These are phyloP conservation scores for Drosophila equinoxialis DNA, from an alignment of 1,140 invertebrate species.

Conservation along the genomic window DNA sequence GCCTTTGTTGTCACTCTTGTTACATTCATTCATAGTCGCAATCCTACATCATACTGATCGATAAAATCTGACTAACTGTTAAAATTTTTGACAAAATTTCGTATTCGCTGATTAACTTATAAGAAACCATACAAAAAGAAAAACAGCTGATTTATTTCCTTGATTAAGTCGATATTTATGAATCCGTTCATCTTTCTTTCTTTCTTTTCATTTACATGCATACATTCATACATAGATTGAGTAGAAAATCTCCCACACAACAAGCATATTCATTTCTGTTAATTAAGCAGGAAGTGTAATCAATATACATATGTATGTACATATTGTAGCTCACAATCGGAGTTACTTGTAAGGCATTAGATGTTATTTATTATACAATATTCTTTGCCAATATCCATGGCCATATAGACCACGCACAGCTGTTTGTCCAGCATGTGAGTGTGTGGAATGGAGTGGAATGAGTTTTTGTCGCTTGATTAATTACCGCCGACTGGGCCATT, in stretches of 20 bases:
- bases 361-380: constrained; percentile 36
- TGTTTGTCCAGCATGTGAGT: constrained; percentile 22
- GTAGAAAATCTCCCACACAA: no score
- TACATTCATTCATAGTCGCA: no score
- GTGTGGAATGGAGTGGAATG: background rate
- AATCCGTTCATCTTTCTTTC: no score
- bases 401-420: constrained; percentile 65
- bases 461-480: constrained; percentile 46
- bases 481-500: constrained; percentile 51
- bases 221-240: no score
- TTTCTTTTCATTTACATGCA: no score
- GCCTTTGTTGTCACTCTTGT: background rate
- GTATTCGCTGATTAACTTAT: no score
- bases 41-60: no score
- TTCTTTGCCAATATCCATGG: constrained; percentile 28
- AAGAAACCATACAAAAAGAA: no score
- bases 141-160: no score
- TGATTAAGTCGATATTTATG: no score
- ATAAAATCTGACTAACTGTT: no score
- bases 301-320: background rate
- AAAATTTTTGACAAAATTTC: no score
- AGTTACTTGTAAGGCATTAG: constrained; percentile 31
- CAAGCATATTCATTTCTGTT: constrained; percentile 27
- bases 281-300: constrained; percentile 37
- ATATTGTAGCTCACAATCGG: background rate